phyloP scores from a whole-genome alignment of 2,888 invertebrate species.

The Biston betularia region DNA sequence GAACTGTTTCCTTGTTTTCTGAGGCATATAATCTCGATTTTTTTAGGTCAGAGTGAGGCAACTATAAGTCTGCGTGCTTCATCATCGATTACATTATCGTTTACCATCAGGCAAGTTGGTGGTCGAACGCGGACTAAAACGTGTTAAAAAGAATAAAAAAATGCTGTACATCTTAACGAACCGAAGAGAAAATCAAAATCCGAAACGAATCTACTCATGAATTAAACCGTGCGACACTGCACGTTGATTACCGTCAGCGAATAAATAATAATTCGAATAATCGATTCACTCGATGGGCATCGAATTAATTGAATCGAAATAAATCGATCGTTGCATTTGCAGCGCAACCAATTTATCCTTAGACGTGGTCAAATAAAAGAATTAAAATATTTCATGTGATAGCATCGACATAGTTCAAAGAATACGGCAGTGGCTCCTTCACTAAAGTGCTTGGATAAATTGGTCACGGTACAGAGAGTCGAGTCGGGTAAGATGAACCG shows the following conservation, averaged over 20 bases:
- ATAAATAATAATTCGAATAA: slow-evolving; percentile 68
- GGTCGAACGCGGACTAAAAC: no score
- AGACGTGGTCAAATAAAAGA: not conserved
- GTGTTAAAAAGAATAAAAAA: not conserved
- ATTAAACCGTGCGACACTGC: slow-evolving; percentile 69
- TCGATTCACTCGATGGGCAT: slow-evolving; percentile 63
- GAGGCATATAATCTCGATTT: no score
- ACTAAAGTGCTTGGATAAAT: not conserved
- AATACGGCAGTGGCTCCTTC: not conserved
- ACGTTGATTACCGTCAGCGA: slow-evolving; percentile 77
- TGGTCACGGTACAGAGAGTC: not conserved
- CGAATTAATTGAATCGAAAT: slow-evolving; percentile 66
- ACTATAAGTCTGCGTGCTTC: no score
- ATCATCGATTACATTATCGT: no score
- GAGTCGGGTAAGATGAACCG: slow-evolving; percentile 19
- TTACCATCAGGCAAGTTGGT: no score
- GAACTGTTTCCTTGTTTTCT: no score
- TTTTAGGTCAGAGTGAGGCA: no score
- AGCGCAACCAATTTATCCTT: not conserved
- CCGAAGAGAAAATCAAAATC: slow-evolving; percentile 51
- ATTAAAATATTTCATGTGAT: not conserved
- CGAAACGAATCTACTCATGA: slow-evolving; percentile 67
- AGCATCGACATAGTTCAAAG: not conserved
- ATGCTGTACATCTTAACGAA: slow-evolving; percentile 9
- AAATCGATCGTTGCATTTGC: slow-evolving; percentile 46